phyloP scores from a whole-genome alignment of 2,888 invertebrate genomes.

The Brachyopa scutellaris region DNA sequence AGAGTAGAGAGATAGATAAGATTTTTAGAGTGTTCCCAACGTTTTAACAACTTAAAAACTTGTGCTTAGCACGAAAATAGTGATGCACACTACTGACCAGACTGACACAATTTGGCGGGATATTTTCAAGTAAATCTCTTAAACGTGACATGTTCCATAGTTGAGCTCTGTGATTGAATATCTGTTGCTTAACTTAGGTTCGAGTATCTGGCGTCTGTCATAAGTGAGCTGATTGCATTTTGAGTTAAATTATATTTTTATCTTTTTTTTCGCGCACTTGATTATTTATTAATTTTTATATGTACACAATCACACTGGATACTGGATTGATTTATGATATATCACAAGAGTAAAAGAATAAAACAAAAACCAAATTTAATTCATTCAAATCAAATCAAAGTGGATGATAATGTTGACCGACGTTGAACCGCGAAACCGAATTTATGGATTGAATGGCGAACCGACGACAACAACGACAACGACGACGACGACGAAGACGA shows the following conservation, averaged over 20 bases:
- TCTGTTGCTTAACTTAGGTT: slow-evolving; percentile 54
- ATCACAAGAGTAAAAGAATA: slow-evolving; percentile 19
- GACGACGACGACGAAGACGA: slow-evolving; percentile 74
- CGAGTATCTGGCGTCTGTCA: slow-evolving; percentile 56
- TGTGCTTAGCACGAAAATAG: slow-evolving; percentile 74
- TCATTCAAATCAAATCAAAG: slow-evolving; percentile 51
- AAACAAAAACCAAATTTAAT: slow-evolving; percentile 28
- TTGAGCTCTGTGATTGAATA: slow-evolving; percentile 65
- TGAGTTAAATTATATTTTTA: slow-evolving; percentile 32
- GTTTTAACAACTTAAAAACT: slow-evolving; percentile 57
- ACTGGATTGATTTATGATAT: no score
- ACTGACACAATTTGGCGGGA: slow-evolving; percentile 75
- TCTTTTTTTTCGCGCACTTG: slow-evolving; percentile 47
- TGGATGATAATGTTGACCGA: slow-evolving; percentile 51
- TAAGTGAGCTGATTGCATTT: slow-evolving; percentile 67
- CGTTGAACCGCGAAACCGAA: slow-evolving; percentile 71
- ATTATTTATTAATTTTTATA: slow-evolving; percentile 1
- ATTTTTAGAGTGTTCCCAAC: background rate
- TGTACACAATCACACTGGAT: slow-evolving; percentile 15
- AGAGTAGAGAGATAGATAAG: background rate
- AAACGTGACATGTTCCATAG: slow-evolving; percentile 74
- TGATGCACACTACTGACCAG: slow-evolving; percentile 72
- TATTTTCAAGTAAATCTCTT: slow-evolving; percentile 71
- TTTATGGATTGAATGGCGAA: slow-evolving; percentile 67
- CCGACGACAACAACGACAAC: slow-evolving; percentile 75